Evolutionary conservation across 2,113 vertebrate species (phyloP).

Genomic region (Mirza zaza): DNA sequence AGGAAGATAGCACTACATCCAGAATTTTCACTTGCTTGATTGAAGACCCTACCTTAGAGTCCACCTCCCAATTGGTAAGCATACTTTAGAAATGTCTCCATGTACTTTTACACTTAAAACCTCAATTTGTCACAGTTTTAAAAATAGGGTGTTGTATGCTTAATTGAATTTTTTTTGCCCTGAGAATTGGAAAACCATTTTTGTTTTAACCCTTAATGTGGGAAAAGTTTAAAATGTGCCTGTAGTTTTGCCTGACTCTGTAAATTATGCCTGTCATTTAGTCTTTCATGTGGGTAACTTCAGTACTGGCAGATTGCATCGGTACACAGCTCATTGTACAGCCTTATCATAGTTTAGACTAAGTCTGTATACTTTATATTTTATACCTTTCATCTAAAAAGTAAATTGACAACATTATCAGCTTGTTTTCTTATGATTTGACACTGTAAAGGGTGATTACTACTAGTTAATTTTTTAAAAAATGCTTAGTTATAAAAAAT

Average conservation of each 20-base stretch:
- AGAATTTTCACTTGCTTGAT: not conserved
- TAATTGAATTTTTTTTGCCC: not conserved
- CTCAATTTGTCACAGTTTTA: not conserved
- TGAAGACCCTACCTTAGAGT: not conserved
- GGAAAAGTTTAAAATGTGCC: not conserved
- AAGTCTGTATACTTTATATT: not conserved
- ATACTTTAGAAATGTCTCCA: not conserved
- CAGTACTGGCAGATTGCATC: not conserved
- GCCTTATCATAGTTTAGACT: not conserved
- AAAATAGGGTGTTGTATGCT: not conserved
- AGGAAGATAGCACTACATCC: not conserved
- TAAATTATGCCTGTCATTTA: not conserved
- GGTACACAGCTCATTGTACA: not conserved
- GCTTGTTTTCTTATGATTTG: not conserved
- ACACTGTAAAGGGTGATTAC: not conserved
- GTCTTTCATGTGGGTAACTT: not conserved
- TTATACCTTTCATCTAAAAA: not conserved
- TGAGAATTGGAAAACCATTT: not conserved
- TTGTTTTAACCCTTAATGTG: not conserved
- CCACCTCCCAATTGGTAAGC: not conserved
- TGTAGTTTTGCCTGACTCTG: not conserved
- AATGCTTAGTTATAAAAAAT: not conserved
- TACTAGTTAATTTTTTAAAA: not conserved
- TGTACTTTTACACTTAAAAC: not conserved
- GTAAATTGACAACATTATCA: not conserved